Evolutionary conservation across 2,888 invertebrate genomes (phyloP).

Genomic region (Laothoe populi): DNA sequence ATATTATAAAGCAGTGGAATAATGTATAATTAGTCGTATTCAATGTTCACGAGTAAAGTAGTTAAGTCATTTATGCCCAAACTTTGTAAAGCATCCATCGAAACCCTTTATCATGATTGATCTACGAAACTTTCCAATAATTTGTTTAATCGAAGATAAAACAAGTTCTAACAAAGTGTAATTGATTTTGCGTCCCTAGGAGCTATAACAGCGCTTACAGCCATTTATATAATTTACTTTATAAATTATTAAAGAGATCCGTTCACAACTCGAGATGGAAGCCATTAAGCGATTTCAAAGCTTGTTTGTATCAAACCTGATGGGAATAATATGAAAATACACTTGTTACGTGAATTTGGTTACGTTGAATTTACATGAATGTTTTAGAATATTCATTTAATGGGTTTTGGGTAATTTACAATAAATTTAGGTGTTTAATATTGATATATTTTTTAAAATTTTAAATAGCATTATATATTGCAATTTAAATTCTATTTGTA

Average conservation of each 20-base stretch:
- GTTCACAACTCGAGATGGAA: constrained; percentile 11
- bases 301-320: not conserved
- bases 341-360: not conserved
- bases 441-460: too few relatives aligned
- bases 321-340: not conserved
- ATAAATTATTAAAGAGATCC: constrained; percentile 20
- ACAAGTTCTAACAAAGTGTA: constrained; percentile 1
- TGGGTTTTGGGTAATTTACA: not conserved
- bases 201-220: not conserved
- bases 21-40: too few relatives aligned
- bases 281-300: constrained; percentile 1
- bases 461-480: too few relatives aligned
- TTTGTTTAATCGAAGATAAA: constrained; percentile 19
- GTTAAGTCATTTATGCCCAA: not conserved
- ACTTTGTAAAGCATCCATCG: not conserved
- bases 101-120: not conserved
- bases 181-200: not conserved
- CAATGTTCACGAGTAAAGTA: not conserved
- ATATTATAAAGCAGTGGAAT: too few relatives aligned
- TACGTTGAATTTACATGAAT: not conserved
- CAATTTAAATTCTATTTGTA: too few relatives aligned
- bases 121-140: constrained; percentile 22
- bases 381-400: not conserved
- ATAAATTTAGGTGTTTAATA: too few relatives aligned
- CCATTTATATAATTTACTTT: constrained; percentile 11